Evolutionary conservation across 2,113 vertebrate genomes (phyloP).

Genomic region (Hyla sarda): DNA sequence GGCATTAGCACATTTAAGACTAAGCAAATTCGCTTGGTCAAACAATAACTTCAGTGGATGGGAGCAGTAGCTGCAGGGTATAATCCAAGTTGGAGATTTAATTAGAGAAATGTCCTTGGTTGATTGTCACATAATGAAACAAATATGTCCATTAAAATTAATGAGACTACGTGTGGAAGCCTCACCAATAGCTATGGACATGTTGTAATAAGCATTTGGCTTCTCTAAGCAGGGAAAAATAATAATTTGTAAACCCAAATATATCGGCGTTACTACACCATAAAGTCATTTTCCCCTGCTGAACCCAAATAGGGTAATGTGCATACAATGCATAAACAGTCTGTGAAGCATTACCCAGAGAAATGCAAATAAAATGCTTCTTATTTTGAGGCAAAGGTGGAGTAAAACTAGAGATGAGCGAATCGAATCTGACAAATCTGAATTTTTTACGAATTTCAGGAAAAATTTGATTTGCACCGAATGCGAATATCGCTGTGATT

Average conservation of each 20-base stretch:
- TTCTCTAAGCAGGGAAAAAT: constrained; percentile 13
- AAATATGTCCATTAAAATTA: constrained; percentile 51
- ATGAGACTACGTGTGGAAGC: constrained; percentile 22
- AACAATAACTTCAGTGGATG: constrained; percentile 41
- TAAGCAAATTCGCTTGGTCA: constrained; percentile 13
- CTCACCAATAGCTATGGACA: constrained; percentile 18
- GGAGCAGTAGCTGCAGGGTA: constrained; percentile 17
- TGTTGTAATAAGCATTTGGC: constrained; percentile 21
- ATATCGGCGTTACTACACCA: neutral
- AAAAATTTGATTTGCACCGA: no score
- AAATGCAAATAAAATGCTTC: neutral
- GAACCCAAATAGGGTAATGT: neutral
- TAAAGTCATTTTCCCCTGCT: neutral
- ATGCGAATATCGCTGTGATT: no score
- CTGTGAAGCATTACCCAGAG: neutral
- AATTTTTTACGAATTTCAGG: no score
- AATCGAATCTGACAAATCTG: no score
- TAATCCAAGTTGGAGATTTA: constrained; percentile 38
- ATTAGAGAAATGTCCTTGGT: constrained; percentile 48
- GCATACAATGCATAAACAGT: neutral
- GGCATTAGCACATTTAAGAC: constrained; percentile 25
- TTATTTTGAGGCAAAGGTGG: neutral
- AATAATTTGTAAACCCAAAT: constrained; percentile 26
- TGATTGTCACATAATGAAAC: constrained; percentile 26
- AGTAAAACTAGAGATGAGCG: no score